These are phyloP conservation scores for Phyllotis vaccarum DNA, from an alignment of 2,797 vertebrate genomes.

Conservation along the genomic window DNA sequence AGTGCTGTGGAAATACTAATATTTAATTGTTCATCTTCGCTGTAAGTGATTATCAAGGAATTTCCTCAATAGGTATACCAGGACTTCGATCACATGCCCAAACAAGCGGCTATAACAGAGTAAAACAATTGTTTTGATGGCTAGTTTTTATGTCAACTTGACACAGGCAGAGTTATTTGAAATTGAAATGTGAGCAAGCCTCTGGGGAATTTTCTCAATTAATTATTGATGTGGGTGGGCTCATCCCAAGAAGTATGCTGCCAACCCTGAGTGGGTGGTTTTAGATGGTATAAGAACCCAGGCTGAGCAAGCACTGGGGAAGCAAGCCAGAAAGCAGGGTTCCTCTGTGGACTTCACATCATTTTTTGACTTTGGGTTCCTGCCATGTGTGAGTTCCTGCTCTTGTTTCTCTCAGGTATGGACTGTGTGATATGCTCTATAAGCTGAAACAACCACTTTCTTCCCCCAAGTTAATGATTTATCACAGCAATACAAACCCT, in stretches of 20 bases:
- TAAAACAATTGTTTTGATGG: neutral
- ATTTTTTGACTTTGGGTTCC: no score
- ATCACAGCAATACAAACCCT: neutral
- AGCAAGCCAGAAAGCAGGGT: neutral
- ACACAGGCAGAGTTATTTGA: neutral
- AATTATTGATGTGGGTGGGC: neutral
- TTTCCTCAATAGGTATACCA: neutral
- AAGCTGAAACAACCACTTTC: neutral
- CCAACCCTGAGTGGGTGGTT: neutral
- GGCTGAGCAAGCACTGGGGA: neutral
- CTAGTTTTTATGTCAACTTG: neutral
- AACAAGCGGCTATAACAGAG: neutral
- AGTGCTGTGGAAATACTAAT: neutral
- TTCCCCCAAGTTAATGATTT: neutral
- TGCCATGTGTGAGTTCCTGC: neutral
- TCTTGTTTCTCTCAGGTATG: neutral
- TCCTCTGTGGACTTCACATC: neutral
- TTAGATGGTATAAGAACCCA: neutral
- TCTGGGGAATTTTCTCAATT: neutral
- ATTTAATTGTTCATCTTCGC: neutral
- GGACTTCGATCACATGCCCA: neutral
- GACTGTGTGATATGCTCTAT: neutral
- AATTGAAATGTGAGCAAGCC: neutral
- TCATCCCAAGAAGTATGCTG: neutral
- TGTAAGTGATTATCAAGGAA: constrained; percentile 21